Base-by-base conservation (phyloP, 2,797 vertebrate species). In the Chanos chanos region DNA sequence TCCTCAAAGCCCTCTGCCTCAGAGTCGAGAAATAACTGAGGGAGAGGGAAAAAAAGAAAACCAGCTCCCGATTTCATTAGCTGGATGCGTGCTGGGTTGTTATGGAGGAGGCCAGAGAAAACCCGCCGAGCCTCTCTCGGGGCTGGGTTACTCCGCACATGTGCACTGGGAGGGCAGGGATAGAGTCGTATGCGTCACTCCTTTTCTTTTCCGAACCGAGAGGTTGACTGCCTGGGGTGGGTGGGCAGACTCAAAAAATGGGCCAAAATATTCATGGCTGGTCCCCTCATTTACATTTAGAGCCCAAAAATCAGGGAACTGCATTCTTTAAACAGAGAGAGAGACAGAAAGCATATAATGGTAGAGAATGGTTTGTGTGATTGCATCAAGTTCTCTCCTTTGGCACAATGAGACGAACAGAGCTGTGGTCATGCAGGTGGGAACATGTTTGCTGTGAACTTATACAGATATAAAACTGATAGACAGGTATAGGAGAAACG, bases 401-500 rank as follows among this genome's bases (percentile, higher is more conserved):
- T 66, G 70, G 63, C 57, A 64, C 78, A 81, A 82, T 79, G 73
- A 83, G 79, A 76, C 81, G 81, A 83, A 74, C 70, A 68, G 72
- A 67, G 61, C 59, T 22, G 56, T 81, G 81, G 83, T 84, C 83
- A 74, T 78, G n/a, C n/a, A n/a, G n/a, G n/a, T n/a, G n/a, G n/a
- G n/a, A n/a, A n/a, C n/a, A n/a, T n/a, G n/a, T n/a, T n/a, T n/a
- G n/a, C n/a, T n/a, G n/a, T n/a, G n/a, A n/a, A n/a, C n/a, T n/a
- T n/a, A n/a, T n/a, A n/a, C n/a, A n/a, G n/a, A n/a, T n/a, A n/a
- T n/a, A n/a, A n/a, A n/a, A n/a, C n/a, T n/a, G n/a, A n/a, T n/a
- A n/a, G n/a, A n/a, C n/a, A n/a, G n/a, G n/a, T n/a, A n/a, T n/a
- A n/a, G n/a, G n/a, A n/a, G n/a, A n/a, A n/a, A n/a, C n/a, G n/a